Evolutionary conservation across 2,888 invertebrate species (phyloP).

Genomic region (Phortica okadai): DNA sequence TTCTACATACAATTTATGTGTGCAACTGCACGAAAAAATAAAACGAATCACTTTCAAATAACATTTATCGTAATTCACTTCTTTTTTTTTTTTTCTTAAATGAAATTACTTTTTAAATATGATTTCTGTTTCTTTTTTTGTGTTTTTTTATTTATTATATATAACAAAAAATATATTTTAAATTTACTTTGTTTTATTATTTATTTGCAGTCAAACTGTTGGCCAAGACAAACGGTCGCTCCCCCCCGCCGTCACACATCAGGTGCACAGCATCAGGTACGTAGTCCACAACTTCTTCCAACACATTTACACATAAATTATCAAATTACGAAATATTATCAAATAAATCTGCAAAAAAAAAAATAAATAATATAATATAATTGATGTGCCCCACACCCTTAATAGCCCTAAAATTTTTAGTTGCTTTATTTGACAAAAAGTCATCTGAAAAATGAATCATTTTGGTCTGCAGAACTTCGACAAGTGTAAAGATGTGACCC

Average conservation of each 20-base stretch:
- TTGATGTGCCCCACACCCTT: too few species aligned
- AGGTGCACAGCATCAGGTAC: neutral
- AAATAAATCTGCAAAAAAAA: neutral
- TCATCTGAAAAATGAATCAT: too few species aligned
- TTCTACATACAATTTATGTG: neutral
- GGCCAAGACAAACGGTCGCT: neutral
- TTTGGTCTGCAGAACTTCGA: too few species aligned
- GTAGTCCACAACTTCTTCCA: neutral
- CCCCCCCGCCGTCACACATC: neutral
- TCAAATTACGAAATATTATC: neutral
- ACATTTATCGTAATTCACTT: neutral
- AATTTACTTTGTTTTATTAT: conserved; percentile 5
- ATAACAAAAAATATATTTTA: neutral
- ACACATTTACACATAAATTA: neutral
- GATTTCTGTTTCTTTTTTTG: neutral
- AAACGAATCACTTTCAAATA: too few species aligned
- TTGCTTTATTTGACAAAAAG: too few species aligned
- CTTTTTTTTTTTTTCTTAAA: conserved; percentile 42
- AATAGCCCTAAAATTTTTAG: too few species aligned
- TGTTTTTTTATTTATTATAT: neutral
- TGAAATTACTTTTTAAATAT: neutral
- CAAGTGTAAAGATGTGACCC: too few species aligned
- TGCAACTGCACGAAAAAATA: too few species aligned
- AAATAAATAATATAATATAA: neutral
- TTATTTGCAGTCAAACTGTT: conserved; percentile 9